A percentile compares a stretch with the other conserved stretches of the same genome.
phyloP scores from a whole-genome alignment of 64 coral and sea anemone species.

The Anthopleura sola region DNA sequence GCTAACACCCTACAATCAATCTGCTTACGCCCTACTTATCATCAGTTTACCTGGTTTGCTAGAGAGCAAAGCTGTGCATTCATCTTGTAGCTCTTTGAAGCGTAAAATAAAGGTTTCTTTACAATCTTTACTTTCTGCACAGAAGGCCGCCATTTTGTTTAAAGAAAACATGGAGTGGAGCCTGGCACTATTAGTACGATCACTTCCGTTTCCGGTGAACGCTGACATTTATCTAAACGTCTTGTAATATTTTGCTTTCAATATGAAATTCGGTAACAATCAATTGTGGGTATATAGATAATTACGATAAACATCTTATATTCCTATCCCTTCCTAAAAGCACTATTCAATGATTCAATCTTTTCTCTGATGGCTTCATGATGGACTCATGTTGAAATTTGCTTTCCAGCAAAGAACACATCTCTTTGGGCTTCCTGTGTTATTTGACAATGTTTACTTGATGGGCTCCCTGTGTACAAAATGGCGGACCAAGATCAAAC shows the following conservation, averaged over 20 bases:
- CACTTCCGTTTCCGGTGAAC: background rate
- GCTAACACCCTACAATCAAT: too few relatives aligned
- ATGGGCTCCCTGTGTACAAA: constrained; percentile 31
- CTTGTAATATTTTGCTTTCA: too few relatives aligned
- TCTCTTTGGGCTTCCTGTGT: background rate
- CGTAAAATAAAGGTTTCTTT: background rate
- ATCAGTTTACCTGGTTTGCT: constrained; percentile 1
- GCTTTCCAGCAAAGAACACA: background rate
- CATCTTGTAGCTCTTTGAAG: background rate
- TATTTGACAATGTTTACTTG: background rate
- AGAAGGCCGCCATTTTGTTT: constrained; percentile 17
- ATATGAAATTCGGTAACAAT: too few relatives aligned
- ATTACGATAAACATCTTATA: too few relatives aligned
- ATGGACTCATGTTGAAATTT: too few relatives aligned
- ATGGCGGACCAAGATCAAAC: background rate
- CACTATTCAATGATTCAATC: too few relatives aligned
- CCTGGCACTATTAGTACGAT: background rate
- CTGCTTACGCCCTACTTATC: too few relatives aligned
- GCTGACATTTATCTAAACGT: too few relatives aligned
- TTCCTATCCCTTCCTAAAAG: too few relatives aligned
- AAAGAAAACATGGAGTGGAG: background rate
- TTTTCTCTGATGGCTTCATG: too few relatives aligned
- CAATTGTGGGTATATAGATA: too few relatives aligned
- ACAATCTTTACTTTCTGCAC: background rate
- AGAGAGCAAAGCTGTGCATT: constrained; percentile 18